phyloP scores from a whole-genome alignment of 2,113 vertebrate species.

The Tragelaphus buxtoni region DNA sequence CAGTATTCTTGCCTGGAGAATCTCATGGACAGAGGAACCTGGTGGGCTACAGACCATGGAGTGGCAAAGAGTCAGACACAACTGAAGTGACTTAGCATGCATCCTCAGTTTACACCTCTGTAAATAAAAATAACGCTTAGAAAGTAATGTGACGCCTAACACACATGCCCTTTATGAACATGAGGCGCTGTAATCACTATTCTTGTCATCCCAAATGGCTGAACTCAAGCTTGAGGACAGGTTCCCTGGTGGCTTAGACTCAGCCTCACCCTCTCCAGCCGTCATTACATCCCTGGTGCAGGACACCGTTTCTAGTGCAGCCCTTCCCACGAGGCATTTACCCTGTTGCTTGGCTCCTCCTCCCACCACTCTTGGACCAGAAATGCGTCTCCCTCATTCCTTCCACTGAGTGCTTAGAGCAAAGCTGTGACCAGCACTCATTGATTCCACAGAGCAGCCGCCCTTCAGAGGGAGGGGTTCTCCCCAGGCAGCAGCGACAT shows the following conservation, averaged over 20 bases:
- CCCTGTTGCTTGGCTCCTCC: not conserved
- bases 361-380: not conserved
- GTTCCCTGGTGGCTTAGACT: not conserved
- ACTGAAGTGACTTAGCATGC: not conserved
- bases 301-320: fast-evolving
- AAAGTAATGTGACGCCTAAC: not conserved
- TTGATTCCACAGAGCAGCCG: not conserved
- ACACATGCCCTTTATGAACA: not conserved
- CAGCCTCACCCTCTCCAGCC: not conserved
- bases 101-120: not conserved
- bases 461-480: not conserved
- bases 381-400: not conserved
- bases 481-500: not conserved
- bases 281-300: too few relatives aligned
- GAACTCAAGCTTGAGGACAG: not conserved
- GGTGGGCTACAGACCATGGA: not conserved
- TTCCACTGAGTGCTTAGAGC: not conserved
- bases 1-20: not conserved
- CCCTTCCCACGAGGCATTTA: not conserved
- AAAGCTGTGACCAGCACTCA: not conserved
- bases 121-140: not conserved
- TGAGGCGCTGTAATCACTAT: not conserved
- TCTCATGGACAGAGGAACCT: not conserved
- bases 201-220: not conserved
- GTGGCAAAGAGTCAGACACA: not conserved